Conservation (phyloP, 2,797 vertebrate species). For the Alcedo quadribrachys region DNA sequence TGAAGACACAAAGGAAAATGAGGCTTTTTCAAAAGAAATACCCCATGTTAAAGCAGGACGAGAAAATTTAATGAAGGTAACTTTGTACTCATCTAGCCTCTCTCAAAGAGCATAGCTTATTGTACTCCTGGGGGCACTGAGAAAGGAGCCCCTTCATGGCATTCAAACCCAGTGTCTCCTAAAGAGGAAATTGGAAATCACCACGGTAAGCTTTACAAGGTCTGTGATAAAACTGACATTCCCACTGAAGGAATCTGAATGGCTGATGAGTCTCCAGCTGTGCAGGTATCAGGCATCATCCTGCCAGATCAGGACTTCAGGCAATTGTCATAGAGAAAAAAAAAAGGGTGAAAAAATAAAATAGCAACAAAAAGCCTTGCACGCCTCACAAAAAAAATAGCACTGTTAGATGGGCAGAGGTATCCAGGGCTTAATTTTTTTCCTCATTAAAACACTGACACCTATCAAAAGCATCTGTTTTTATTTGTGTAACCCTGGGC, state of each 20-base stretch:
- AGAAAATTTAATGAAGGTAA: constrained; percentile 41
- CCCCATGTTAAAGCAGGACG: constrained; percentile 19
- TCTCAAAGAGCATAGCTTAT: constrained; percentile 55
- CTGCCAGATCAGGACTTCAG: constrained; percentile 28
- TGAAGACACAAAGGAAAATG: constrained; percentile 56
- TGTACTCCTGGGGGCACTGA: background rate
- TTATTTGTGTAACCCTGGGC: constrained; percentile 12
- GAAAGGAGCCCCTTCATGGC: constrained; percentile 30
- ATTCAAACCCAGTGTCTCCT: constrained; percentile 60
- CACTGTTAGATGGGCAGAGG: background rate
- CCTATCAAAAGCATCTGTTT: background rate
- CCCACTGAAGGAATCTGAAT: constrained; percentile 57
- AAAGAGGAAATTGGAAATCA: constrained; percentile 49
- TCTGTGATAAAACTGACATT: constrained; percentile 27
- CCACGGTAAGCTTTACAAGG: background rate
- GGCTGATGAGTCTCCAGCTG: constrained; percentile 48
- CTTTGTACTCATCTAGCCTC: constrained; percentile 23
- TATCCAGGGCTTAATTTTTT: background rate
- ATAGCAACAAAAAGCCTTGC: background rate
- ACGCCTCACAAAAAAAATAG: background rate
- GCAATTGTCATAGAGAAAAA: constrained; percentile 27
- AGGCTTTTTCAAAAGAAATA: background rate
- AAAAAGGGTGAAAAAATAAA: background rate
- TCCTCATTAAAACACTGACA: constrained; percentile 47
- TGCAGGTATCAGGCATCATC: constrained; percentile 32